These are phyloP conservation scores for Sminthurides aquaticus DNA, from an alignment of 2,888 invertebrate genomes.

Conservation along the genomic window DNA sequence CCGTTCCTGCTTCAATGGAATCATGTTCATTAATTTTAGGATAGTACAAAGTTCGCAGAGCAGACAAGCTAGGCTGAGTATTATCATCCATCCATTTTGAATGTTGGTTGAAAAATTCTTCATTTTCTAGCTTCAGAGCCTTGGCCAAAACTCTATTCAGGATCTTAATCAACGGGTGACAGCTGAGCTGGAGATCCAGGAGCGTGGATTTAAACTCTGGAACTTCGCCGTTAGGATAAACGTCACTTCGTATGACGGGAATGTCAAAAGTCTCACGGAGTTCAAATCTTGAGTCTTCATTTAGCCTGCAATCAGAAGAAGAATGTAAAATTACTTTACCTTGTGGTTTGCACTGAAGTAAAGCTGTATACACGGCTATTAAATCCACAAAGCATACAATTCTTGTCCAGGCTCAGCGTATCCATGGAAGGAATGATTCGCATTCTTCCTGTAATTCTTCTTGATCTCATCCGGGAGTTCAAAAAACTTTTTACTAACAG, in stretches of 20 bases:
- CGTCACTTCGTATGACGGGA: slow-evolving; percentile 1
- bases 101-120: slow-evolving; percentile 30
- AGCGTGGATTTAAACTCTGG: slow-evolving; percentile 61
- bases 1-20: slow-evolving; percentile 50
- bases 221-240: slow-evolving; percentile 56
- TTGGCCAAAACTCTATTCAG: slow-evolving; percentile 51
- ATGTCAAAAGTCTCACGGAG: slow-evolving; percentile 22
- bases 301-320: slow-evolving; percentile 5
- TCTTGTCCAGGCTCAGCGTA: slow-evolving; percentile 36
- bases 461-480: slow-evolving; percentile 30
- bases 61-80: slow-evolving; percentile 54
- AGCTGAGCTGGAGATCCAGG: slow-evolving; percentile 59
- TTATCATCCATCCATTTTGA: slow-evolving; percentile 26
- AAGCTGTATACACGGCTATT: too few relatives aligned
- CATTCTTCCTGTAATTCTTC: slow-evolving; percentile 28
- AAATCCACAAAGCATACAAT: slow-evolving; percentile 23
- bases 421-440: slow-evolving; percentile 25
- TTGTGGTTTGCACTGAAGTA: too few relatives aligned
- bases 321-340: too few relatives aligned
- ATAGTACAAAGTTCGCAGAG: slow-evolving; percentile 64
- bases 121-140: slow-evolving; percentile 31
- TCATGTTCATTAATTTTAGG: slow-evolving; percentile 52
- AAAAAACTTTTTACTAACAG: slow-evolving; percentile 33
- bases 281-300: slow-evolving; percentile 10
- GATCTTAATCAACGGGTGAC: slow-evolving; percentile 60